Evolutionary conservation across 2,797 vertebrate genomes (phyloP), one percentile per base, ranked within the genome.

Genomic region (Poeciliopsis gracilis): DNA sequence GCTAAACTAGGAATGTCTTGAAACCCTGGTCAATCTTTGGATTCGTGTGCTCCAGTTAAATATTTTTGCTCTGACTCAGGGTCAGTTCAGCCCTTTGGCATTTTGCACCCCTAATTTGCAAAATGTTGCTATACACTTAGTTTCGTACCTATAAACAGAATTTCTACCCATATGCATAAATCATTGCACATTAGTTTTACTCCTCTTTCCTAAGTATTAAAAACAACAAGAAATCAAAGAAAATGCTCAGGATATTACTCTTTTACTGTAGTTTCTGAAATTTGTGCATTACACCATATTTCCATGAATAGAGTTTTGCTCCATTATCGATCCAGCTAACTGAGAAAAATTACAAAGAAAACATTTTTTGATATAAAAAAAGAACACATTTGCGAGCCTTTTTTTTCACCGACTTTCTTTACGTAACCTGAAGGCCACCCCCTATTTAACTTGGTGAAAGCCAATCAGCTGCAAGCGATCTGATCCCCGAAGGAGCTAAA

Each of bases 381-480:
- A 8, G 1, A 9, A 38, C 16, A 38, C 16, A 66, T 38, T 66
- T 38, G 33, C 61, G 23, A 36, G 33, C 11, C 33, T 20, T 66
- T 66, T 63, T 36, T 49, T 38, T 38, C 23, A 23, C 59, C 9
- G 59, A 30, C 18, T 67, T 67, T 67, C 63, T 25, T 38, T 67
- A 33, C 9, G 36, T 72, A 30, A 49, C 59, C 59, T n/a, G 45
- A 23, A 76, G 49, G 51, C 49, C 23, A 25, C 33, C 49, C 36
- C 49, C 4, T 18, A 47, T 63, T 36, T 33, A 33, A 61, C 59
- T 53, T 15, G n/a, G 23, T 73, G 36, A 13, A 4, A 75, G 51
- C 71, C 63, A 79, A 69, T 77, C 78, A 81, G 61, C 66, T n/a
- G 71, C 41, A 10, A 72, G 28, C 55, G 33, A 81, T 66, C 78